Evolutionary conservation across 2,888 invertebrate genomes (phyloP).

Genomic region (Mantis religiosa): DNA sequence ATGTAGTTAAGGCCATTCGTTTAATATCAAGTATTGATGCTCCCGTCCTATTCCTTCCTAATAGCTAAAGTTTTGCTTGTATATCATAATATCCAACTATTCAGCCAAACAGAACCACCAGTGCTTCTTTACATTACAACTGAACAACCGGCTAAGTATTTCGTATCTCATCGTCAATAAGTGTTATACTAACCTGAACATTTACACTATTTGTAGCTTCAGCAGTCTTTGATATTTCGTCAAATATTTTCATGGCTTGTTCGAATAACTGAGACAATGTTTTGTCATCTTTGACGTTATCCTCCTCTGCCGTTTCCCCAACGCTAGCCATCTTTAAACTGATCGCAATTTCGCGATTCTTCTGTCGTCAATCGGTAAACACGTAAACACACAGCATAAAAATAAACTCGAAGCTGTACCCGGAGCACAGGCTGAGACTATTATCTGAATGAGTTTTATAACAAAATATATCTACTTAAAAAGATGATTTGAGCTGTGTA

Average conservation of each 20-base stretch:
- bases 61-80: background rate
- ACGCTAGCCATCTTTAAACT: background rate
- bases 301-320: background rate
- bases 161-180: background rate
- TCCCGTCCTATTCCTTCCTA: background rate
- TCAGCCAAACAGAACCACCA: background rate
- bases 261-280: constrained; percentile 59
- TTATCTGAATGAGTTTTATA: too few species aligned
- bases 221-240: constrained; percentile 59
- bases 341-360: too few species aligned
- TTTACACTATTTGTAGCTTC: constrained; percentile 66
- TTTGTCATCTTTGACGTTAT: constrained; percentile 33
- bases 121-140: too few species aligned
- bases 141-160: too few species aligned
- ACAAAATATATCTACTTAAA: too few species aligned
- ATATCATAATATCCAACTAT: background rate
- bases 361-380: background rate
- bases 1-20: too few species aligned
- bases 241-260: constrained; percentile 64
- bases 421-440: too few species aligned
- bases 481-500: too few species aligned
- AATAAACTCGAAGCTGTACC: too few species aligned
- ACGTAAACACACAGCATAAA: too few species aligned
- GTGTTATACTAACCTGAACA: constrained; percentile 58
- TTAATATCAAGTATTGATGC: too few species aligned